phyloP scores from a whole-genome alignment of 2,888 invertebrate species.

The Melikaiella ostensackeni region DNA sequence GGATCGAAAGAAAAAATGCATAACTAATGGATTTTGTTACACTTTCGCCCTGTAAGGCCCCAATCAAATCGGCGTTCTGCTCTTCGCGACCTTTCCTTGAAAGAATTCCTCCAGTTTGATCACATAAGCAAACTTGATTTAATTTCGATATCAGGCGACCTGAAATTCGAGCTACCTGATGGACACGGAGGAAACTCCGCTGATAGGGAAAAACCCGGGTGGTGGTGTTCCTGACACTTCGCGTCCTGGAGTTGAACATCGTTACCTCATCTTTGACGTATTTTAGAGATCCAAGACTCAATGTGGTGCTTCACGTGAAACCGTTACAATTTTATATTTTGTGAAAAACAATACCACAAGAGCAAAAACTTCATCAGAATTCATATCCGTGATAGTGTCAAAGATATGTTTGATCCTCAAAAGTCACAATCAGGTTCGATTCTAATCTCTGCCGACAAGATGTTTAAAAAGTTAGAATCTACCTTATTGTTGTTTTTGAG shows the following conservation, averaged over 20 bases:
- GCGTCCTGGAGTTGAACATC: slow-evolving; percentile 58
- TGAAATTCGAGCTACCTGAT: slow-evolving; percentile 81
- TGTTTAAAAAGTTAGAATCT: not conserved
- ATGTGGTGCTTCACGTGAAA: slow-evolving; percentile 33
- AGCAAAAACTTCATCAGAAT: slow-evolving; percentile 15
- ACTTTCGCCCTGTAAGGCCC: too few relatives aligned
- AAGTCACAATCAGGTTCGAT: not conserved
- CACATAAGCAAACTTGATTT: not conserved
- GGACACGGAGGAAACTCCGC: slow-evolving; percentile 83
- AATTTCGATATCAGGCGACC: slow-evolving; percentile 47
- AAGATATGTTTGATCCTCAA: slow-evolving; percentile 18
- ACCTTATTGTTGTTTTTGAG: not conserved
- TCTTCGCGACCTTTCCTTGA: not conserved
- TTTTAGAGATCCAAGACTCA: slow-evolving; percentile 44
- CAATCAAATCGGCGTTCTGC: too few relatives aligned
- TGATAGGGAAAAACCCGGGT: slow-evolving; percentile 78
- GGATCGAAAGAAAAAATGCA: too few relatives aligned
- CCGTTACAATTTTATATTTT: slow-evolving; percentile 15
- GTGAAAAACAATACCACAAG: slow-evolving; percentile 33
- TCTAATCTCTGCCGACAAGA: not conserved
- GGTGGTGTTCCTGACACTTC: slow-evolving; percentile 78
- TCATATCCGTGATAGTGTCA: slow-evolving; percentile 37
- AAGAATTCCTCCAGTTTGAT: not conserved
- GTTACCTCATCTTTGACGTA: slow-evolving; percentile 48
- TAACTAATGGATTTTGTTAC: too few relatives aligned